These are phyloP conservation scores for Perca schrenkii DNA, from an alignment of 2,113 vertebrate species.

Conservation along the genomic window DNA sequence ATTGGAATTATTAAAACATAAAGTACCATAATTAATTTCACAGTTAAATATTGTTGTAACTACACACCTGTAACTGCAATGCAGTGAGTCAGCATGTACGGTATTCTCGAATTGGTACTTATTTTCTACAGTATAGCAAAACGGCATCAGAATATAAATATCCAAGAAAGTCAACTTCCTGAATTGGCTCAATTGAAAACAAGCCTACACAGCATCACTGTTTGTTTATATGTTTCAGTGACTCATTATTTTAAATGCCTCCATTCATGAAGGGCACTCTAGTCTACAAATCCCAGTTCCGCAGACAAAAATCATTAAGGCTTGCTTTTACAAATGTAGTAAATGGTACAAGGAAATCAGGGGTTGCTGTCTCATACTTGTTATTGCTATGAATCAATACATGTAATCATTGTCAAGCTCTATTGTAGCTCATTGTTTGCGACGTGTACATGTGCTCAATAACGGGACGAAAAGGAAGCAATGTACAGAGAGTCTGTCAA, in stretches of 20 bases:
- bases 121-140: not conserved
- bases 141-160: not conserved
- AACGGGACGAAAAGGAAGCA: slow-evolving; percentile 24
- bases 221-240: slow-evolving; percentile 17
- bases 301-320: slow-evolving; percentile 4
- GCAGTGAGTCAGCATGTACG: not conserved
- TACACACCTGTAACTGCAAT: not conserved
- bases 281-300: slow-evolving; percentile 1
- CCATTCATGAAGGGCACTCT: slow-evolving; percentile 10
- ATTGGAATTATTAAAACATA: not conserved
- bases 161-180: not conserved
- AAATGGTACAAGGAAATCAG: slow-evolving; percentile 3
- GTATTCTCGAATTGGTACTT: not conserved
- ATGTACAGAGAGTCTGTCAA: slow-evolving; percentile 30
- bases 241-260: slow-evolving; percentile 32
- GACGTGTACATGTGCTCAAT: slow-evolving; percentile 33
- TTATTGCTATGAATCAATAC: slow-evolving; percentile 56
- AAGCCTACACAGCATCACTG: not conserved
- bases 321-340: slow-evolving; percentile 19
- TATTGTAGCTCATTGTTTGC: slow-evolving; percentile 15
- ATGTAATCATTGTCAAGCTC: slow-evolving; percentile 35
- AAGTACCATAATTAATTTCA: not conserved
- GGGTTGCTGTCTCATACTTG: slow-evolving; percentile 12
- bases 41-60: not conserved
- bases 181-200: not conserved